phyloP scores from a whole-genome alignment of 2,113 vertebrate genomes.

The Chaetorhynchus papuensis region DNA sequence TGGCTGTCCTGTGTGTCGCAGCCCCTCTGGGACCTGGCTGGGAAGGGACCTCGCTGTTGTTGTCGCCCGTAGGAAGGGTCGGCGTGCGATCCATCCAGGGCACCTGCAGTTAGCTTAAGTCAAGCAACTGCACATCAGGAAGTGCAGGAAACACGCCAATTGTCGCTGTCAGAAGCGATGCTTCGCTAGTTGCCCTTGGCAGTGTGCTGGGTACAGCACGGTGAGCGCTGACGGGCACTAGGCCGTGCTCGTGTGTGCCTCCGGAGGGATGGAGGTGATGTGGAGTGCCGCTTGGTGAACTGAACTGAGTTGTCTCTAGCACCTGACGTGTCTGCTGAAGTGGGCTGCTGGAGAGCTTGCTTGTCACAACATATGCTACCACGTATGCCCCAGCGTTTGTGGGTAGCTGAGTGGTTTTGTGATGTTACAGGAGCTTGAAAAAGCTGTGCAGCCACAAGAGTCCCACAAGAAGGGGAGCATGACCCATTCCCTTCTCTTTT shows the following conservation, averaged over 20 bases:
- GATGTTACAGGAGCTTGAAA: not conserved
- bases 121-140: fast-evolving
- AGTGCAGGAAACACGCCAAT: fast-evolving
- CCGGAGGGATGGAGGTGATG: fast-evolving
- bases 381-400: fast-evolving
- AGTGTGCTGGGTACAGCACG: fast-evolving
- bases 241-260: fast-evolving
- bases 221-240: fast-evolving
- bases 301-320: fast-evolving
- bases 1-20: not conserved
- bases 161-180: fast-evolving
- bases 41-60: not conserved
- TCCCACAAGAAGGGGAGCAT: fast-evolving
- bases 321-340: fast-evolving
- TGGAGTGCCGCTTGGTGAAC: fast-evolving
- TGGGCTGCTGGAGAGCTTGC: not conserved
- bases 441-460: not conserved
- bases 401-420: not conserved
- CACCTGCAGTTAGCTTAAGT: fast-evolving
- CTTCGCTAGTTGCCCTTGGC: fast-evolving
- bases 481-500: not conserved
- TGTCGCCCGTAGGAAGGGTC: not conserved
- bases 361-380: fast-evolving
- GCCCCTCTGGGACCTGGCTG: not conserved
- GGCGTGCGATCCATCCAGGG: fast-evolving